Evolutionary conservation across 2,888 invertebrate species (phyloP).

Genomic region (Trachelus iudaicus): DNA sequence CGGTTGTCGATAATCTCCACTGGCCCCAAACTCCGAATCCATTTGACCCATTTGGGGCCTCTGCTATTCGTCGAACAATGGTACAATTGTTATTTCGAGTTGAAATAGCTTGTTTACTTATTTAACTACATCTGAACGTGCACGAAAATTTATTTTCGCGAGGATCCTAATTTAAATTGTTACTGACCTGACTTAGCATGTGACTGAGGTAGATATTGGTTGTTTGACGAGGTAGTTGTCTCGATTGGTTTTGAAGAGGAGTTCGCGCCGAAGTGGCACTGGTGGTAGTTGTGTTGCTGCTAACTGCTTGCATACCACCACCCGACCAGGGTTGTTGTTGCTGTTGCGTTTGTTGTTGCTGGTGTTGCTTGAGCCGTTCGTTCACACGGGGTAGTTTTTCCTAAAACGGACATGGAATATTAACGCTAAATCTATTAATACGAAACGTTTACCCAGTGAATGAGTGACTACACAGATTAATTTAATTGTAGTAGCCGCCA

Average conservation of each 20-base stretch:
- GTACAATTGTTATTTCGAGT: background rate
- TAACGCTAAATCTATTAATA: background rate
- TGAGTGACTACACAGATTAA: background rate
- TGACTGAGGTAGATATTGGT: conserved; percentile 65
- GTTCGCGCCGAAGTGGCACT: conserved; percentile 58
- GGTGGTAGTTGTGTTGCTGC: conserved; percentile 54
- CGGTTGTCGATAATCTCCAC: conserved; percentile 58
- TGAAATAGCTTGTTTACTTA: too few relatives aligned
- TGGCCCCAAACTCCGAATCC: conserved; percentile 63
- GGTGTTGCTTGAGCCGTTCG: conserved; percentile 68
- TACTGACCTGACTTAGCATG: conserved; percentile 58
- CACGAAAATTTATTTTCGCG: background rate
- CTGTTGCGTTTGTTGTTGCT: conserved; percentile 28
- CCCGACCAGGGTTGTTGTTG: conserved; percentile 47
- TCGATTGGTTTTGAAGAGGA: conserved; percentile 60
- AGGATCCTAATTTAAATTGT: background rate
- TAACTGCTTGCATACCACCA: conserved; percentile 54
- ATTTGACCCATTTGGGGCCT: conserved; percentile 62
- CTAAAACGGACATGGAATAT: conserved; percentile 29
- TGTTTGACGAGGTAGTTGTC: conserved; percentile 63
- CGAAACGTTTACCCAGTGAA: background rate
- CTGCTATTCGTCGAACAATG: conserved; percentile 45
- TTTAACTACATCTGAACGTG: background rate
- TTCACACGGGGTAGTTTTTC: conserved; percentile 71
- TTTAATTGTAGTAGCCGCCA: background rate